Evolutionary conservation across 2,888 invertebrate species (phyloP), one percentile per base, ranked within the genome.

Genomic region (Netelia virgata): DNA sequence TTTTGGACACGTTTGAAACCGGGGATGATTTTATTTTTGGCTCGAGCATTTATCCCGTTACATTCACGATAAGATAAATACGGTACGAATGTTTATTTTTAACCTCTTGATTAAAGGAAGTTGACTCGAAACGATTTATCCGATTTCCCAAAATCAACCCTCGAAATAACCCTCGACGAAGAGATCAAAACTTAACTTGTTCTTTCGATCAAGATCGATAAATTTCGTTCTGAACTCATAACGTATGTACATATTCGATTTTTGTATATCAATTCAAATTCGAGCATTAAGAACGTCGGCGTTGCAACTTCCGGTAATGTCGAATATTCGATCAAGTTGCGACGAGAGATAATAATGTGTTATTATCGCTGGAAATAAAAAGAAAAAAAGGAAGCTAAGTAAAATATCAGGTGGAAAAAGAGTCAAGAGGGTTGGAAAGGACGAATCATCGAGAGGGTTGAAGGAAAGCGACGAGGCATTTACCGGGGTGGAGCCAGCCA

Each of bases 231-330:
- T 43, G 18, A n/a, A n/a, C 23, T 47, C n/a, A 64, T 76, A 68
- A 76, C 63, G 41, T 78, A 64, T 78, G 68, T 50, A 53, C 43
- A 78, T 78, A 78, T 70, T 63, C 61, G 41, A 20, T 11, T 9
- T 18, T 11, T 47, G 11, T 70, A 23, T 63, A 64, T 63, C 63
- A 70, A 78, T 14, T 14, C 11, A 47, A 3, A 14, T 78, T 55
- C 20, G 50, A 61, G 43, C 9, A 43, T 59, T 61, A 57, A 53
- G 36, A 63, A 61, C 36, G 14, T 70, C 50, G 64, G 14, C 18
- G 36, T 20, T 28, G 36, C 63, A 16, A n/a, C 63, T 74, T 63
- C 73, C 73, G 73, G 73, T 50, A 47, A 36, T 63, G n/a, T 50
- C 18, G 36, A 74, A 16, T 59, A 28, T 16, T 74, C 28, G n/a